phyloP scores from a whole-genome alignment of 2,888 invertebrate genomes.

The Nemotelus nigrinus region DNA sequence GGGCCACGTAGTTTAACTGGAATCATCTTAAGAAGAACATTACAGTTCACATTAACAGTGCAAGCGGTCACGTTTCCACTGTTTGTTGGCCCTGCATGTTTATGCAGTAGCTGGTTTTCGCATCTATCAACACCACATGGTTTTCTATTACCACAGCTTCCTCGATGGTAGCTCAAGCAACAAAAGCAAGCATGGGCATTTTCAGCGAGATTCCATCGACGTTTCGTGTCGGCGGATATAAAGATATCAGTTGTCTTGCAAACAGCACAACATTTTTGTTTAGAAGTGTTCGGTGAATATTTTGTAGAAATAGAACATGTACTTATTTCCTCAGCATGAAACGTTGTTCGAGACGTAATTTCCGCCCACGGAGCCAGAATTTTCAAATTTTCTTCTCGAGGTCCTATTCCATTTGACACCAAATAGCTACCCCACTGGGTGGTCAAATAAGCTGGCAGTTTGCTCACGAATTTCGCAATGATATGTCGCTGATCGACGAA shows the following conservation, averaged over 20 bases:
- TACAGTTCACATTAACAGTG: background rate
- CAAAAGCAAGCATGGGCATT: background rate
- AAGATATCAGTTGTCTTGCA: background rate
- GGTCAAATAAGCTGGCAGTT: background rate
- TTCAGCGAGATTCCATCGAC: conserved; percentile 1
- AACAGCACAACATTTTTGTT: background rate
- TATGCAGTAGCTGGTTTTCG: conserved; percentile 2
- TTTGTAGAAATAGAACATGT: too few relatives aligned
- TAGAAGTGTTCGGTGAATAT: too few relatives aligned
- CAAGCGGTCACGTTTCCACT: background rate
- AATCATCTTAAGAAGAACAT: background rate
- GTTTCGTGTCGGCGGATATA: background rate
- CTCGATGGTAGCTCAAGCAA: background rate
- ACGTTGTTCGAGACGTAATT: background rate
- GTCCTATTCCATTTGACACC: background rate
- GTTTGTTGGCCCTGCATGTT: background rate
- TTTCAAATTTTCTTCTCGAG: background rate
- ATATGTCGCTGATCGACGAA: background rate
- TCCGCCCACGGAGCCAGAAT: background rate
- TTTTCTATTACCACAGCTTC: background rate
- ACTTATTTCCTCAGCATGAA: background rate
- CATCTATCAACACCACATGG: conserved; percentile 16
- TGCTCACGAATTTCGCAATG: background rate
- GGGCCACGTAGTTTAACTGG: background rate
- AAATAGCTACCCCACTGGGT: conserved; percentile 12